Percentiles rank a stretch among this genome's conserved stretches.
Evolutionary conservation across 2,797 vertebrate species (phyloP).

Genomic region (Melanotaenia boesemani): DNA sequence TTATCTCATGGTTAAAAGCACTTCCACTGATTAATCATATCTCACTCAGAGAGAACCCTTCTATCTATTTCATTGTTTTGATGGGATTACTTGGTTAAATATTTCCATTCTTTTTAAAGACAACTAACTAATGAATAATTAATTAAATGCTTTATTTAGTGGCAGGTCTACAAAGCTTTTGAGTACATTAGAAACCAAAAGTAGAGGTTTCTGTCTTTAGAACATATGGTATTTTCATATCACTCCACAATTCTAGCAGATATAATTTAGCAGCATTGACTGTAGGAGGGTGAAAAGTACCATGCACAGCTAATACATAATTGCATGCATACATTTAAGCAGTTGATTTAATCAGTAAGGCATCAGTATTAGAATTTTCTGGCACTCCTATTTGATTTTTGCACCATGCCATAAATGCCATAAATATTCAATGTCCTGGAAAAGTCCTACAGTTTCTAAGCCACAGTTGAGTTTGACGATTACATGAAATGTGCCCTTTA

Average conservation of each 20-base stretch:
- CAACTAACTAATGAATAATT: not conserved
- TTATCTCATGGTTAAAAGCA: not conserved
- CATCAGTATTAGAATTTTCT: not conserved
- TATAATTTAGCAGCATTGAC: not conserved
- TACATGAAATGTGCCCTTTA: conserved; percentile 3
- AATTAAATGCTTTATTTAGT: not conserved
- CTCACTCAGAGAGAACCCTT: not conserved
- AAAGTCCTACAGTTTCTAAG: not conserved
- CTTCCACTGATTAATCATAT: not conserved
- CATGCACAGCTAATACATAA: not conserved
- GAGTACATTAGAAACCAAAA: not conserved
- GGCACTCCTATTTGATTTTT: not conserved
- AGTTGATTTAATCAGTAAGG: conserved; percentile 4
- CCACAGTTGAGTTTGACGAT: not conserved
- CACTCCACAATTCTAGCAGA: not conserved
- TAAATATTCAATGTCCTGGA: conserved; percentile 2
- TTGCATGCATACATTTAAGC: not conserved
- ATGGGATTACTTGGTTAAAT: not conserved
- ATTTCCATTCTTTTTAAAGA: not conserved
- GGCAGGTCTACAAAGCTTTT: not conserved
- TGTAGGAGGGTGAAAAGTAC: not conserved
- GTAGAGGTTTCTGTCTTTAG: not conserved
- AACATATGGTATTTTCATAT: not conserved
- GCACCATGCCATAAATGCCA: not conserved
- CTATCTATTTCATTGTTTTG: not conserved